A percentile compares a stretch with the other conserved stretches of the same genome.
Conservation (phyloP, 2,888 invertebrate species). For the Volucella zonaria region DNA sequence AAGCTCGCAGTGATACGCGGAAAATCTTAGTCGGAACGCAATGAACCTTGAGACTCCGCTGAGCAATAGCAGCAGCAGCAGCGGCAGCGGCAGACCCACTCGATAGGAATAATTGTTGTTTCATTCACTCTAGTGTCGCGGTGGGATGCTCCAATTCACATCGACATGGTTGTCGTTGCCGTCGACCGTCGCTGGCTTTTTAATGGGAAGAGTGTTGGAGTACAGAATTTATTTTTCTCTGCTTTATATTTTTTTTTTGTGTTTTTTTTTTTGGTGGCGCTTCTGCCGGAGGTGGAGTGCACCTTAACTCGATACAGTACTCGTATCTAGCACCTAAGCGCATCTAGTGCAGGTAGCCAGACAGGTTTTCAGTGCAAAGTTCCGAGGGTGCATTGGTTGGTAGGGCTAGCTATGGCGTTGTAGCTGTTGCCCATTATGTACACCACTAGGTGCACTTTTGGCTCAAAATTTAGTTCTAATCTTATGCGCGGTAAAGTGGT, state of each 20-base stretch:
- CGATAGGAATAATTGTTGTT: slow-evolving; percentile 54
- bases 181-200: neutral
- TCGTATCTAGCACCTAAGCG: neutral
- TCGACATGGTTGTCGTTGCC: slow-evolving; percentile 51
- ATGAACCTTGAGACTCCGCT: slow-evolving; percentile 72
- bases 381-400: slow-evolving; percentile 55
- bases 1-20: slow-evolving; percentile 11
- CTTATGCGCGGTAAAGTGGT: slow-evolving; percentile 27
- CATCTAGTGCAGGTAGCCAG: slow-evolving; percentile 41
- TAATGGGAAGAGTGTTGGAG: slow-evolving; percentile 42
- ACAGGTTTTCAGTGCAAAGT: slow-evolving; percentile 62
- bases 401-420: slow-evolving; percentile 27
- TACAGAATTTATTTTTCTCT: neutral
- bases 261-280: slow-evolving; percentile 48
- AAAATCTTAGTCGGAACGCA: slow-evolving; percentile 45
- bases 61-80: slow-evolving; percentile 20
- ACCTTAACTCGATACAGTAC: slow-evolving; percentile 27
- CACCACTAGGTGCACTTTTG: slow-evolving; percentile 9
- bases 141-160: slow-evolving; percentile 55
- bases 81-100: slow-evolving; percentile 44
- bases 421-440: neutral
- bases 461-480: slow-evolving; percentile 28
- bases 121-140: slow-evolving; percentile 55
- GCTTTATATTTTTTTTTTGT: slow-evolving; percentile 3
- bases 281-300: slow-evolving; percentile 57